Base-by-base conservation (phyloP, 1,140 invertebrate species). In the Wasmannia auropunctata region DNA sequence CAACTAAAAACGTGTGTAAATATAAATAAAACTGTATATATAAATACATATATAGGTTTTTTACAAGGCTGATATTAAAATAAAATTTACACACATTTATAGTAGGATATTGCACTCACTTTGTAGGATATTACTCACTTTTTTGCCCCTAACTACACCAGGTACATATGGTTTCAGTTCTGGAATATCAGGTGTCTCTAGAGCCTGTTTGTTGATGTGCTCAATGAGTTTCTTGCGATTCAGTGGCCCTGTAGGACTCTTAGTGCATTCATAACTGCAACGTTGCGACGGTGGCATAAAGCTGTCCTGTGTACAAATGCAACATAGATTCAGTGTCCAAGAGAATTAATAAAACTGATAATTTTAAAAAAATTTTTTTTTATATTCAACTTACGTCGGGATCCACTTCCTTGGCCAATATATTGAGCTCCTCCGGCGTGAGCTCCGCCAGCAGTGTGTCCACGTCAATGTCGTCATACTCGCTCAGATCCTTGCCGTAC, bases 371-470 rank as follows among this genome's bases (percentile, higher is more conserved):
- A 6, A 37, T 3, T 40, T 1, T 3, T 4, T 10, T 69, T 46
- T 2, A 19, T 60, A 37, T n/a, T n/a, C 16, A 72, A 93, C 98
- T 98, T 96, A 99, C 99, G 96, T 99, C 99, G 90, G 99, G 99
- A 96, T 99, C 99, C 86, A 99, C 99, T 97, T 99, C 99, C 96
- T 98, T 99, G 91, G 99, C 99, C 85, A 99, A 96, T 95, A 99
- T 98, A 91, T 99, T 99, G 69, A 99, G 97, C 96, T 99, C 99
- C 94, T 99, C 99, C 19, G 97, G 96, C 79, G 99, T 98, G 63
- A 99, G 96, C 93, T 99, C 98, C 54, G 98, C 96, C 88, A 99
- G 95, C n/a, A 99, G 96, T 91, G 98, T 98, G 94, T 99, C 99
- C 81, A 99, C 98, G 95, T 99, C 99, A 91, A 99, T 97, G 94